Conservation (phyloP, 2,888 invertebrate genomes). For the Chouioia cunea region DNA sequence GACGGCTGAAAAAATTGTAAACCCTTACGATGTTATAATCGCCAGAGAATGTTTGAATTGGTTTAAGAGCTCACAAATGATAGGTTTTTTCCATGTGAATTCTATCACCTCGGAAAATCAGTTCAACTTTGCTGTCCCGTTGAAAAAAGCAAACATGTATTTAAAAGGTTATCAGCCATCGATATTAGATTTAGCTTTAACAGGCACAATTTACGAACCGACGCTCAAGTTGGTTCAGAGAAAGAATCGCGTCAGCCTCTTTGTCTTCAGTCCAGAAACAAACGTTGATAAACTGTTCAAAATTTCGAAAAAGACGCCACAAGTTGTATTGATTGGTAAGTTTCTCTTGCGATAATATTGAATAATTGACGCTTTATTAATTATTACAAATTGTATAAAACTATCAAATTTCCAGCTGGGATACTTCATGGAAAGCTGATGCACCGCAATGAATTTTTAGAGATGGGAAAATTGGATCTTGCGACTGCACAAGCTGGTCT, state of each 20-base stretch:
- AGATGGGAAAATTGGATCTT: slow-evolving; percentile 76
- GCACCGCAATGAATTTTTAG: slow-evolving; percentile 77
- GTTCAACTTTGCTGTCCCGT: slow-evolving; percentile 74
- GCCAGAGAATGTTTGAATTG: slow-evolving; percentile 79
- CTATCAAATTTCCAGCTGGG: slow-evolving; percentile 71
- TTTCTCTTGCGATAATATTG: slow-evolving; percentile 25
- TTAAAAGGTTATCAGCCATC: slow-evolving; percentile 76
- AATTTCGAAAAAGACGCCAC: slow-evolving; percentile 78
- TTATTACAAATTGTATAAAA: slow-evolving; percentile 32
- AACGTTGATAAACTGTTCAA: slow-evolving; percentile 75
- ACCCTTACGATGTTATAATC: slow-evolving; percentile 80
- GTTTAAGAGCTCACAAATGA: slow-evolving; percentile 79
- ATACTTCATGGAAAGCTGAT: slow-evolving; percentile 79
- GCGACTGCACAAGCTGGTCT: slow-evolving; percentile 77
- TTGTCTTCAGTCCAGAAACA: slow-evolving; percentile 80
- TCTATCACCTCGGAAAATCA: slow-evolving; percentile 77
- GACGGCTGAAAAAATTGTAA: slow-evolving; percentile 56
- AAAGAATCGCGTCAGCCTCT: slow-evolving; percentile 67
- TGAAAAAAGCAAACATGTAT: slow-evolving; percentile 79
- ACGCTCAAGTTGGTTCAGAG: slow-evolving; percentile 65
- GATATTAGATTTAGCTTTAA: slow-evolving; percentile 77
- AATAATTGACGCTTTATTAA: not conserved
- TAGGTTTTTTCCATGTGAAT: slow-evolving; percentile 81
- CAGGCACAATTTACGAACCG: slow-evolving; percentile 77
- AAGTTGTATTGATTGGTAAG: slow-evolving; percentile 78